Base-by-base conservation (phyloP, 35 echinoderm and acorn worm genomes). In the Apostichopus japonicus region DNA sequence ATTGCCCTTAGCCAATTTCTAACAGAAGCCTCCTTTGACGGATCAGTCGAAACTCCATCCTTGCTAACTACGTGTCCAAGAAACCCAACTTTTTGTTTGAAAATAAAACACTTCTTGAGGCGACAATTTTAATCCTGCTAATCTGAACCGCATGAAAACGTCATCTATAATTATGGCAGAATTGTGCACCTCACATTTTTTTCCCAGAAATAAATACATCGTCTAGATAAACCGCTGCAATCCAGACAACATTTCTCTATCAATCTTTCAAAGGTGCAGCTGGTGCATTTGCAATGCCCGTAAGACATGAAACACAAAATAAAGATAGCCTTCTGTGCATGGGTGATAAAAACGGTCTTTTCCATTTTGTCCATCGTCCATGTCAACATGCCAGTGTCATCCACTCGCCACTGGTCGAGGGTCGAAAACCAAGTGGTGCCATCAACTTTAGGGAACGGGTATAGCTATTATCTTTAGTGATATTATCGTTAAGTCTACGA, bases 41-140 rank as follows among this genome's bases (percentile, higher is more conserved):
- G 65, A 53, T 93, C 92, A 9, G 81, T 93, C 6, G n/a, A 13
- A 56, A 92, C 67, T 19, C 59, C 80, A 4, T 44, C 33, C 2
- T 44, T 44, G 27, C 15, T 52, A 78, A 91, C 90, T 54, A 77
- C 53, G 77, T 91, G 90, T 57, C 71, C 90, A 9, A 91, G 55
- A 79, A 72, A 79, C 14, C 5, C 6, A 4, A 78, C 90, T 55
- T 79, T 79, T 21, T 79, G 33, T 22, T 54, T 77, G 21, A 91
- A 91, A 21, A 78, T 10, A 0, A 33, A 19, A 27, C 90, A 91
- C 73, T 91, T 91, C 16, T 91, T 56, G n/a, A 55, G 90, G 90
- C 13, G 19, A 72, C 72, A 91, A 6, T 10, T 91, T 91, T 10
- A 91, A 73, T 52, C 90, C 90, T 33, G 72, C 72, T 19, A 23